These are phyloP conservation scores for Centruroides vittatus DNA, from an alignment of 1,140 invertebrate genomes.

Conservation along the genomic window DNA sequence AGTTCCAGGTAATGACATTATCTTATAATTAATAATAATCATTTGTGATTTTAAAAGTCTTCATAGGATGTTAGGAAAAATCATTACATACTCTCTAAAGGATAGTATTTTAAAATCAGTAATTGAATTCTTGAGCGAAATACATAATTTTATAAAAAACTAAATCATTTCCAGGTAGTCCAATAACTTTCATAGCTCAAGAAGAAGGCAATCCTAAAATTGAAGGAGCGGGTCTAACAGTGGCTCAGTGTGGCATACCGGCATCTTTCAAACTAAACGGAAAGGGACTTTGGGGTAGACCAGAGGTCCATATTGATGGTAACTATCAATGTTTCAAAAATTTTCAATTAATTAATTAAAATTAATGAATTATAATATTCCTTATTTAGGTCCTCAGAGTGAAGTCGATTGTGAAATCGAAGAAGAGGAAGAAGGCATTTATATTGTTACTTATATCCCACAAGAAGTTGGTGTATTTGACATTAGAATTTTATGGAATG, in stretches of 20 bases:
- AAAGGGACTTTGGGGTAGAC: conserved; percentile 39
- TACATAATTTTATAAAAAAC: too few species aligned
- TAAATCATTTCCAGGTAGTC: conserved; percentile 6
- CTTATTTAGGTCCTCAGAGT: conserved; percentile 42
- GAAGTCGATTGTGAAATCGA: conserved; percentile 34
- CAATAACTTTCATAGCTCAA: conserved; percentile 17
- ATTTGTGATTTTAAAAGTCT: too few species aligned
- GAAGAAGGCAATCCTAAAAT: conserved; percentile 19
- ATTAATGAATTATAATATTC: too few species aligned
- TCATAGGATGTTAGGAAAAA: too few species aligned
- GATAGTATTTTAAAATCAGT: too few species aligned
- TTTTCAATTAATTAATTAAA: not conserved
- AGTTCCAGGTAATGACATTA: conserved; percentile 30
- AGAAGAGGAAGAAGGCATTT: conserved; percentile 40
- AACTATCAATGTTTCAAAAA: not conserved
- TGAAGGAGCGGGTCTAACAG: conserved; percentile 22
- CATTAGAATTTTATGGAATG: conserved; percentile 54
- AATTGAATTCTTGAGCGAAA: too few species aligned
- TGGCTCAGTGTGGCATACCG: conserved; percentile 26
- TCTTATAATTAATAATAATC: too few species aligned
- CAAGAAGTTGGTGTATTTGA: conserved; percentile 56
- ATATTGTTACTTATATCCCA: conserved; percentile 49
- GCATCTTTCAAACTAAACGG: conserved; percentile 30
- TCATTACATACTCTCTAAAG: too few species aligned
- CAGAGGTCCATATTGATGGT: conserved; percentile 39